Percentiles rank a stretch among this genome's conserved stretches.
Conservation (phyloP, 1,140 invertebrate genomes). For the Ctenoplectra terminalis region DNA sequence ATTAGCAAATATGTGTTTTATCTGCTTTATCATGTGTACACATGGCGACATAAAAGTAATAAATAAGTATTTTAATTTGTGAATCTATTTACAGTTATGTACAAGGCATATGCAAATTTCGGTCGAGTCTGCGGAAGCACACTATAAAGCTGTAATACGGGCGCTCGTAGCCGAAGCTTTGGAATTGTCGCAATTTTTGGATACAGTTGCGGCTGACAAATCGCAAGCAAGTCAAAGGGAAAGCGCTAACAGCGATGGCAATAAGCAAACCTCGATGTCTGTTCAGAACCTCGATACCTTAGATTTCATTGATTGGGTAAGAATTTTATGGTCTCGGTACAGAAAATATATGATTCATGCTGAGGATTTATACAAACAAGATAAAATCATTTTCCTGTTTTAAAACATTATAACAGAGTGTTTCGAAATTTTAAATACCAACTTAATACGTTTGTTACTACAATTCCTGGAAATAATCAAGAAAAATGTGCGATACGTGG, state of each 20-base stretch:
- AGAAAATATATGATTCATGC: slow-evolving; percentile 27
- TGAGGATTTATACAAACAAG: background rate
- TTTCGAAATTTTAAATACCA: background rate
- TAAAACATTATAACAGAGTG: background rate
- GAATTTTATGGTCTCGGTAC: slow-evolving; percentile 68
- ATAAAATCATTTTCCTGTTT: background rate
- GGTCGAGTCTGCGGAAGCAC: slow-evolving; percentile 86
- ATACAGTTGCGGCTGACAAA: slow-evolving; percentile 86
- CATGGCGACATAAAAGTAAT: background rate
- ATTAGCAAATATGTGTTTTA: background rate
- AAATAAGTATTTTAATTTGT: background rate
- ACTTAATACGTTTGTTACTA: too few relatives aligned
- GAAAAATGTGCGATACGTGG: too few relatives aligned
- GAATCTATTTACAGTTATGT: slow-evolving; percentile 84
- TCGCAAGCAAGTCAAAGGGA: slow-evolving; percentile 72
- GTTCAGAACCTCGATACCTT: slow-evolving; percentile 89
- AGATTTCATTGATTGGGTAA: slow-evolving; percentile 94
- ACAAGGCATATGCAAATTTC: slow-evolving; percentile 86
- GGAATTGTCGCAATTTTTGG: slow-evolving; percentile 94
- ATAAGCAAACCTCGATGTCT: slow-evolving; percentile 83
- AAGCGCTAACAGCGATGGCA: slow-evolving; percentile 38
- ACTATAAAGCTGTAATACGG: slow-evolving; percentile 95
- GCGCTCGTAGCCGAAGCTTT: slow-evolving; percentile 95
- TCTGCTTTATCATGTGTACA: too few relatives aligned
- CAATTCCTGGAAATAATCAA: too few relatives aligned